Evolutionary conservation across 2,797 vertebrate genomes (phyloP).

Genomic region (Sebastolobus altivelis): DNA sequence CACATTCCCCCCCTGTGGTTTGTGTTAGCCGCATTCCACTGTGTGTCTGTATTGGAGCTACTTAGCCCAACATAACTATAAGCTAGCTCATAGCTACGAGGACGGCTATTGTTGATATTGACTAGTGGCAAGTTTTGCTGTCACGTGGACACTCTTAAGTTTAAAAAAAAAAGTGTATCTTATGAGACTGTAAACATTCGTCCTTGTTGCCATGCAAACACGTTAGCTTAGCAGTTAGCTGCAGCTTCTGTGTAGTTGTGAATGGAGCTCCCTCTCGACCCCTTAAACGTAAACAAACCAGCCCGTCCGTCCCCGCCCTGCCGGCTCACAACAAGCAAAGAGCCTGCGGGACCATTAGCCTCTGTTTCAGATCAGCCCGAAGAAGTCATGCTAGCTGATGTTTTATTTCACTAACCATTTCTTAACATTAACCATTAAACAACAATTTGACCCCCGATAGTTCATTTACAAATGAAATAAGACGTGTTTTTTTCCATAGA

Average conservation of each 20-base stretch:
- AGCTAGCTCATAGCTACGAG: neutral
- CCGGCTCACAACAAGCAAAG: conserved; percentile 23
- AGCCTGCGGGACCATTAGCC: conserved; percentile 46
- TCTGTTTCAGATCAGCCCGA: neutral
- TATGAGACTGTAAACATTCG: conserved; percentile 23
- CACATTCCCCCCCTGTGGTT: conserved; percentile 2
- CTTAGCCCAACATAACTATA: neutral
- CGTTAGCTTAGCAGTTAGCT: conserved; percentile 12
- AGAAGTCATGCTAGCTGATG: neutral
- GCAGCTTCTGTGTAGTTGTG: conserved; percentile 38
- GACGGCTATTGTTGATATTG: conserved; percentile 6
- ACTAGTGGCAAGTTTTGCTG: neutral
- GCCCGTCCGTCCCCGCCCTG: conserved; percentile 70
- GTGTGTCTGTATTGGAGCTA: neutral
- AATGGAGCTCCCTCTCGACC: conserved; percentile 63
- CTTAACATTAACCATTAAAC: rapidly evolving
- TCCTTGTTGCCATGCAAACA: conserved; percentile 4
- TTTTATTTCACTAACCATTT: neutral
- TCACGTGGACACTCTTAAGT: neutral
- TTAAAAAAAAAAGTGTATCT: neutral
- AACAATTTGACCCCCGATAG: rapidly evolving
- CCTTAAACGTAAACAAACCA: conserved; percentile 82
- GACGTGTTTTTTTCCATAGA: rapidly evolving
- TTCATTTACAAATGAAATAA: rapidly evolving
- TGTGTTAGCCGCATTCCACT: conserved; percentile 35